These are phyloP conservation scores for Oikopleura dioica DNA, from an alignment of 23 tunicate genomes.

Conservation along the genomic window DNA sequence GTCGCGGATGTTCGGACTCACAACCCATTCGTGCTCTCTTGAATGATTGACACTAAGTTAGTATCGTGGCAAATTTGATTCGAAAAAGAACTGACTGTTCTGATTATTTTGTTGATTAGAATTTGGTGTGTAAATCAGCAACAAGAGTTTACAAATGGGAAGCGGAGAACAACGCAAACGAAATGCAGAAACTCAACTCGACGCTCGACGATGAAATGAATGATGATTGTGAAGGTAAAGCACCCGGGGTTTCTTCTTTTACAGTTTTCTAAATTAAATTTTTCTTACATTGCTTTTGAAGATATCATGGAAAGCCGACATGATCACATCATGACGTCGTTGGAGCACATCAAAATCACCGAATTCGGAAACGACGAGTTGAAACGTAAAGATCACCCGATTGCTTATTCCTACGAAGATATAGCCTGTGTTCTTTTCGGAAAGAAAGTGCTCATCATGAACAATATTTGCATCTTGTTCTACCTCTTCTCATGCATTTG, in stretches of 20 bases:
- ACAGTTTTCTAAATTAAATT: no score
- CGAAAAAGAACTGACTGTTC: no score
- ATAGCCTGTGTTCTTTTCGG: background rate
- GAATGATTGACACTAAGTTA: no score
- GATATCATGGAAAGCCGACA: background rate
- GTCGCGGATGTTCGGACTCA: no score
- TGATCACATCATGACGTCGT: background rate
- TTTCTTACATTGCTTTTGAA: no score
- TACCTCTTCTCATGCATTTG: slow-evolving; percentile 2
- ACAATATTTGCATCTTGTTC: slow-evolving; percentile 5
- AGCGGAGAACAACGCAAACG: background rate
- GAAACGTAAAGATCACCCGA: background rate
- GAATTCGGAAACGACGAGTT: background rate
- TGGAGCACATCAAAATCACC: background rate
- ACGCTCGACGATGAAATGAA: no score
- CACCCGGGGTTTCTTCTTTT: no score
- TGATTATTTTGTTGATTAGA: no score
- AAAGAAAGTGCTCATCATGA: background rate
- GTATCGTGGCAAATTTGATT: no score
- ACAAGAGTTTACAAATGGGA: slow-evolving; percentile 12
- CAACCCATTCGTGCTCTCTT: no score
- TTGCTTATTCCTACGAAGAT: slow-evolving; percentile 9
- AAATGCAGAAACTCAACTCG: no score
- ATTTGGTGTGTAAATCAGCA: background rate
- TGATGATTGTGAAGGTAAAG: no score